Base-by-base conservation (phyloP, 1,140 invertebrate genomes). In the Cyclargus thomasi region DNA sequence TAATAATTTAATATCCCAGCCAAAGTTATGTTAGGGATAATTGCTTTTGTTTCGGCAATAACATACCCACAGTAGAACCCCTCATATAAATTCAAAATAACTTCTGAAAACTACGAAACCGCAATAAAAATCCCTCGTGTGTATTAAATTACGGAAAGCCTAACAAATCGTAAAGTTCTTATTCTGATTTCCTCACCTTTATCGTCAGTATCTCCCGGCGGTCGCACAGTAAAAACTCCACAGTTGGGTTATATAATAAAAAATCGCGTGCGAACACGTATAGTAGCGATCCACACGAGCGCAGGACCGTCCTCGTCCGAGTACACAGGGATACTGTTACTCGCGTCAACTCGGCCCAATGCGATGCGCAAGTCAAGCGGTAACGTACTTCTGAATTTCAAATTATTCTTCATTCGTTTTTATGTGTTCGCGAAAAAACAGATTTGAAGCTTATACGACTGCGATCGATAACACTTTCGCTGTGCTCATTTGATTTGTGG, bases 361-460 rank as follows among this genome's bases (percentile, higher is more conserved):
- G 74, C 77, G 83, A 85, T 88, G 86, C 86, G 86, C 86, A 89
- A 88, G 86, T 89, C 86, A 86, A 82, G 77, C 80, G 71, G 73
- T 68, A 87, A 89, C 81, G 79, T 85, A 84, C 77, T 86, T 81
- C 71, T 73, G 64, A 76, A 79, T 74, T 79, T 70, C 23, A 83
- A 83, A 85, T 83, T 83, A 81, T 82, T 81, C 83, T 83, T 82
- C 83, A 83, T 81, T 82, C 69, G 72, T 66, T 57, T 66, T 66
- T 39, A 66, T 57, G 64, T 67, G 39, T 57, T 63, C 29, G 47
- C 62, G 29, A 65, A 71, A 66, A 23, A 66, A 66, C 65, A 55
- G 23, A 35, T 66, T 57, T 66, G 35, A 66, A 66, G 55, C 55
- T 66, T 59, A 66, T 66, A 66, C 53, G 55, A 21, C 53, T 23